A percentile compares a stretch with the other conserved stretches of the same genome.
Evolutionary conservation across 2,113 vertebrate genomes (phyloP).

Genomic region (Brachyhypopomus gauderio): DNA sequence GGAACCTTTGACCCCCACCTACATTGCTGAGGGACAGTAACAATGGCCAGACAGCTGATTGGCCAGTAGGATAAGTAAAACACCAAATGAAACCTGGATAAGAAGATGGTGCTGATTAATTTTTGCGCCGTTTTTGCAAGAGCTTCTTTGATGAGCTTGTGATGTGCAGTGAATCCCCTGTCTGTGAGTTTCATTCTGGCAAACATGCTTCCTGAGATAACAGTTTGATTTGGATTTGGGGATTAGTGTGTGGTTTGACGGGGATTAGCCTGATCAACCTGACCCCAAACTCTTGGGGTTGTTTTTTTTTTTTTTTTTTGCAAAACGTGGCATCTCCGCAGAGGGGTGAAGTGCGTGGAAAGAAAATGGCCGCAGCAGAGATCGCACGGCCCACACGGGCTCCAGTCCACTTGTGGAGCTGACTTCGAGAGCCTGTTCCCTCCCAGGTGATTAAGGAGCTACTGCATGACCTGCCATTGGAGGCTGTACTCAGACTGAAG

Average conservation of each 20-base stretch:
- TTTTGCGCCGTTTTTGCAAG: background rate
- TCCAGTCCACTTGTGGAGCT: conserved; percentile 17
- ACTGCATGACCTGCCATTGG: conserved; percentile 41
- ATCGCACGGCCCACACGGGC: background rate
- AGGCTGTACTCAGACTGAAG: conserved; percentile 27
- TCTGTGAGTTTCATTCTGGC: background rate
- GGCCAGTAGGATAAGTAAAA: too few relatives aligned
- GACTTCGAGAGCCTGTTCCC: conserved; percentile 35
- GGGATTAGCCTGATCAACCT: conserved; percentile 21
- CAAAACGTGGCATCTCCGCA: background rate
- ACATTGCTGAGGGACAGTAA: background rate
- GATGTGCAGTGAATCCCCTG: background rate
- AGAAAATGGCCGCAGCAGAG: conserved; percentile 12
- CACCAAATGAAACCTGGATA: too few relatives aligned
- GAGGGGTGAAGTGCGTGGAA: background rate
- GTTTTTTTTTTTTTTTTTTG: background rate
- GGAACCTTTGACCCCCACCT: background rate
- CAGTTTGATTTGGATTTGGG: background rate
- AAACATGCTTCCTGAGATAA: background rate
- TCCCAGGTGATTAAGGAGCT: conserved; percentile 49
- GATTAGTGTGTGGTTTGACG: background rate
- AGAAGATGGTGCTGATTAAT: too few relatives aligned
- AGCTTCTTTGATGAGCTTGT: background rate
- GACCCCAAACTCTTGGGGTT: conserved; percentile 1
- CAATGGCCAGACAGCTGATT: too few relatives aligned